A percentile compares a stretch with the other conserved stretches of the same genome.
These are phyloP conservation scores for Hetaerina americana DNA, from an alignment of 1,140 invertebrate genomes.

Conservation along the genomic window DNA sequence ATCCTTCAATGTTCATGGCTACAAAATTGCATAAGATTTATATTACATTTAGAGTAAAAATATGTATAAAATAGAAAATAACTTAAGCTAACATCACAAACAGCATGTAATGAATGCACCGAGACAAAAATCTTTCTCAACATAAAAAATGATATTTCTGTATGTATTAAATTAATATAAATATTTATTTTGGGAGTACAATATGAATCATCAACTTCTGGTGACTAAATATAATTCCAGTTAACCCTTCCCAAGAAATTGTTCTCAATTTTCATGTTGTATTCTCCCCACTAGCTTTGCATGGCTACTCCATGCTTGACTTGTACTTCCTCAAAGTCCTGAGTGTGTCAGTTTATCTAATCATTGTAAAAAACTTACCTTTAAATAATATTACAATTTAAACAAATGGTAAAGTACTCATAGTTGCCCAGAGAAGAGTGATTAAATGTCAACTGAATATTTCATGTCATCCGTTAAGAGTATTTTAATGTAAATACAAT, in stretches of 20 bases:
- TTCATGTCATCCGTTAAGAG: neutral
- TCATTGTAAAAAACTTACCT: neutral
- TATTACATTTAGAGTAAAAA: neutral
- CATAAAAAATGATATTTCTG: neutral
- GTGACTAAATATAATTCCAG: neutral
- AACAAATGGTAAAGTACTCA: neutral
- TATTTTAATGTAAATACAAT: slow-evolving; percentile 1
- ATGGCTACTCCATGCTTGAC: neutral
- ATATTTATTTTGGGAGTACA: neutral
- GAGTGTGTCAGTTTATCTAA: neutral
- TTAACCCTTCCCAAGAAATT: neutral
- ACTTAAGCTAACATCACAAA: neutral
- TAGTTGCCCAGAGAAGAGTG: neutral
- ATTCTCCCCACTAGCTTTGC: neutral
- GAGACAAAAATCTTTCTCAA: neutral
- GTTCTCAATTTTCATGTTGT: neutral
- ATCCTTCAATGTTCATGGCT: neutral
- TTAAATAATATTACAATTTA: neutral
- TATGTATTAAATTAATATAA: neutral
- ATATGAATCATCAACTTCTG: neutral
- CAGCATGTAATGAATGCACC: neutral
- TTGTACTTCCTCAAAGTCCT: neutral
- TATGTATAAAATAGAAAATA: neutral
- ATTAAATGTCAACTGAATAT: neutral
- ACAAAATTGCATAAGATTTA: neutral